phyloP scores from a whole-genome alignment of 2,888 invertebrate genomes.

The Sphaeridia pumilis region DNA sequence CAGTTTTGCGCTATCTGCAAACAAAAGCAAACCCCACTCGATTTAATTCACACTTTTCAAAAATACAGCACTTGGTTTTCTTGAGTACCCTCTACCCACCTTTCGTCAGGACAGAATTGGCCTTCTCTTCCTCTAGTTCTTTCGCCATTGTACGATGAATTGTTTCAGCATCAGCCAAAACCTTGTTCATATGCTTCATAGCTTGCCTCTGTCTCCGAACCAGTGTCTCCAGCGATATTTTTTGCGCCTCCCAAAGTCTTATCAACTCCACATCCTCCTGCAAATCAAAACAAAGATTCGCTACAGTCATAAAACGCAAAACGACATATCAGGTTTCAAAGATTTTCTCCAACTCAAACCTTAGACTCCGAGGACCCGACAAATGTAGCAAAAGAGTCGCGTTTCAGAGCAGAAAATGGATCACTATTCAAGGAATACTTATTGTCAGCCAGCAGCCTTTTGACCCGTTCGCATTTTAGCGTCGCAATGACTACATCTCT shows the following conservation, averaged over 20 bases:
- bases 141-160: constrained; percentile 52
- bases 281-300: no score
- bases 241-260: constrained; percentile 56
- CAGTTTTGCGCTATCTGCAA: constrained; percentile 33
- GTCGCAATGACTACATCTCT: constrained; percentile 76
- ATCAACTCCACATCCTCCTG: constrained; percentile 56
- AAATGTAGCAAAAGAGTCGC: constrained; percentile 58
- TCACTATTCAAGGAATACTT: constrained; percentile 62
- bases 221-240: constrained; percentile 66
- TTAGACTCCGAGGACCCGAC: constrained; percentile 35
- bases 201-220: constrained; percentile 67
- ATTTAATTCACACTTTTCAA: no score
- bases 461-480: constrained; percentile 67
- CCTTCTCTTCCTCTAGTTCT: constrained; percentile 71
- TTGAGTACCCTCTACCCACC: no score
- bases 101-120: constrained; percentile 53
- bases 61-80: no score
- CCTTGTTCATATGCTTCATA: constrained; percentile 62
- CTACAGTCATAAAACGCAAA: not conserved
- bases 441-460: constrained; percentile 62
- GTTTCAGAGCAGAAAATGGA: constrained; percentile 67
- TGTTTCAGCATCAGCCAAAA: constrained; percentile 61
- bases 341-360: constrained; percentile 14
- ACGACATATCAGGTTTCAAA: not conserved
- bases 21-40: no score